Percentiles rank a stretch among this genome's conserved stretches.
Conservation (phyloP, 2,797 vertebrate species). For the Helostoma temminkii region DNA sequence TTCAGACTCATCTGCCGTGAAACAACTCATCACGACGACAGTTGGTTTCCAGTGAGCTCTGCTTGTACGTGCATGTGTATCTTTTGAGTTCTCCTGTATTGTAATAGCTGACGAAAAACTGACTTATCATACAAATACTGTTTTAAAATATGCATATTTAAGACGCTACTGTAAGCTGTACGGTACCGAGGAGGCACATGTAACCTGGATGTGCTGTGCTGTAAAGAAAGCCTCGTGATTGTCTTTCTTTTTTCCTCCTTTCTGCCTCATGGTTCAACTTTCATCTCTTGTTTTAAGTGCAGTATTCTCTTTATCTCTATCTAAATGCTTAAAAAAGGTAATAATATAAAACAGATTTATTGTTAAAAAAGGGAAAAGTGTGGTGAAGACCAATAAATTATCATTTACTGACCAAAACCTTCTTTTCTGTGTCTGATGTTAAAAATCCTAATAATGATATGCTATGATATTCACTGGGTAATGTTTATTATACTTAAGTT, state of each 20-base stretch:
- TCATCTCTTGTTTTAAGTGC: constrained; percentile 84
- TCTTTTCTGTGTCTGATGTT: neutral
- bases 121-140: constrained; percentile 74
- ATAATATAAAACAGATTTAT: constrained; percentile 81
- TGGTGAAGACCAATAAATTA: constrained; percentile 84
- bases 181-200: constrained; percentile 83
- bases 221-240: constrained; percentile 81
- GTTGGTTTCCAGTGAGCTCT: constrained; percentile 83
- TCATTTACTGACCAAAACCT: constrained; percentile 73
- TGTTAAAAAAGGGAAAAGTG: constrained; percentile 82
- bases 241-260: constrained; percentile 47
- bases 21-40: constrained; percentile 59
- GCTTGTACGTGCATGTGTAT: constrained; percentile 93
- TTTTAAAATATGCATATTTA: constrained; percentile 78
- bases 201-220: constrained; percentile 82
- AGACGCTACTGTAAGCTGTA: constrained; percentile 77
- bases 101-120: constrained; percentile 84
- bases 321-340: constrained; percentile 73
- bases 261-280: constrained; percentile 70
- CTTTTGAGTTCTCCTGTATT: constrained; percentile 84
- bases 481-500: too few species aligned
- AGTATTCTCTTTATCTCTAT: constrained; percentile 85
- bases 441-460: too few species aligned
- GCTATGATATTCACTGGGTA: too few species aligned
- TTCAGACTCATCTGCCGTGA: constrained; percentile 54